Base-by-base conservation (phyloP, 1,140 invertebrate species). In the Penaeus indicus region DNA sequence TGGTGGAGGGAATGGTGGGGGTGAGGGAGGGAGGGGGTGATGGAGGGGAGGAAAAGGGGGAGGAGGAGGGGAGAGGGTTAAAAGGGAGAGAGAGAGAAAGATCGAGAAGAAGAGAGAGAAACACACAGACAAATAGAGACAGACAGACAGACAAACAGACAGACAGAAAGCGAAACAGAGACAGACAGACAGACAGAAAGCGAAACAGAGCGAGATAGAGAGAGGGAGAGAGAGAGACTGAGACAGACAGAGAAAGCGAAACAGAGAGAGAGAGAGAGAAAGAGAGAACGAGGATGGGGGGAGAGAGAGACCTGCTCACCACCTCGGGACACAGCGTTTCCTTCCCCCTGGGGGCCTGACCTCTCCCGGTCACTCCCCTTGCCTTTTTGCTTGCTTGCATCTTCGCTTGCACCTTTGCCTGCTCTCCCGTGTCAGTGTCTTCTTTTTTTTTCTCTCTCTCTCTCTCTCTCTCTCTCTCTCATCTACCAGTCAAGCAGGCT, bases 61-160 rank as follows among this genome's bases (percentile, higher is more conserved):
- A 27, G 75, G 10, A 21, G 25, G 27, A 11, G 75, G 10, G 13
- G 22, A 54, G 42, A 11, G 0, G 38, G 27, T 22, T 38, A 42
- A n/a, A 42, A 22, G 16, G 77, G 1, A 13, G 75, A 78, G 75
- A 78, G 75, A 78, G 75, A 78, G 75, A 78, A 32, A 78, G 75
- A 38, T 32, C 42, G 32, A 78, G 75, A 78, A 32, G 42, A 25
- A 78, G 75, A 78, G 75, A 78, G 32, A 78, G 75, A 78, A 32
- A 78, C n/a, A n/a, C n/a, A n/a, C n/a, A n/a, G n/a, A n/a, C n/a
- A n/a, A n/a, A n/a, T n/a, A n/a, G n/a, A n/a, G n/a, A 78, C 8
- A 42, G 32, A 42, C 22, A 13, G 32, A 42, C 8, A 42, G n/a
- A 42, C 8, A 42, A 25, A 42, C 7, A 42, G 32, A 42, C 1